Evolutionary conservation across 2,113 vertebrate genomes (phyloP), one percentile per base, ranked within the genome.

Genomic region (Casuarius casuarius): DNA sequence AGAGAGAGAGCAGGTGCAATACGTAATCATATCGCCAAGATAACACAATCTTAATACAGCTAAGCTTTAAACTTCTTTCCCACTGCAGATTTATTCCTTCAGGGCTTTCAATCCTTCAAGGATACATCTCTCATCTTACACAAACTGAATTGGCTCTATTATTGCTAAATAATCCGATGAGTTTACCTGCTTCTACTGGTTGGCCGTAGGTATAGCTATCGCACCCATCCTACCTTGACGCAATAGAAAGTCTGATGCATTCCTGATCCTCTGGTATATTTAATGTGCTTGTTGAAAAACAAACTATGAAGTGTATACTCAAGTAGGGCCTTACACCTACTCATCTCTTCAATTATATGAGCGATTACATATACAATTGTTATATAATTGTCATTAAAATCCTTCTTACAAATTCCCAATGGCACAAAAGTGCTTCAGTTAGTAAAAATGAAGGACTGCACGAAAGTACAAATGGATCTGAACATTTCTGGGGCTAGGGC

Each of bases 401-500:
- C 89, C 90, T 92, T 94, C 76, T 65, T 48, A 90, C 92, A 95
- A 88, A 93, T 87, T 95, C 89, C 52, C 35, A 40, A 40, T 61
- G 78, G 56, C 79, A 96, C 84, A 89, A 92, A 93, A 81, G 71
- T 83, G 82, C 91, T 95, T 85, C 58, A 76, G 89, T 90, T 87
- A 95, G 87, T 89, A 96, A 94, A 94, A 38, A 94, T 48, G 86
- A 86, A 96, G 72, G 89, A 84, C 77, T 90, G 59, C 59, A 80
- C 82, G 87, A 96, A 95, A 95, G 84, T 96, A 87, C 91, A 93
- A 93, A 93, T 90, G 78, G 91, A 61, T 86, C 92, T 29, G 86
- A 96, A 78, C 20, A 82, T 92, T 94, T 96, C 31, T 33, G 46
- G 90, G 92, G 63, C 91, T 88, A 77, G 76, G 5, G 7, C 75